Conservation (phyloP, 2,113 vertebrate genomes). For the Hyperopisus bebe region DNA sequence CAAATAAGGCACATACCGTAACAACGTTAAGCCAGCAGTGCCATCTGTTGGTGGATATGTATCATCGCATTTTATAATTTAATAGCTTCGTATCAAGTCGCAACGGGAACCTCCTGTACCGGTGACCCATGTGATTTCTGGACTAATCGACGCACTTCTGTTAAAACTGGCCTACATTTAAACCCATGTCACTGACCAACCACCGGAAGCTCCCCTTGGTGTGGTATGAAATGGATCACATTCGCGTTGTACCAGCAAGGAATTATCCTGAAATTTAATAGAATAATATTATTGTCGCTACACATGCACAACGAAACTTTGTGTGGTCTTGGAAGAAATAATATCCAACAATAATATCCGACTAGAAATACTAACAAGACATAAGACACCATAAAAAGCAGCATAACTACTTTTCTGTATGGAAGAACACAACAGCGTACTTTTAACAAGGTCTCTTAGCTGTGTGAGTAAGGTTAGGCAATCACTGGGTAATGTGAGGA, state of each 20-base stretch:
- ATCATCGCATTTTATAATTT: background rate
- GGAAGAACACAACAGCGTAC: background rate
- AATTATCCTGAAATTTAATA: background rate
- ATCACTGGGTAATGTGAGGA: background rate
- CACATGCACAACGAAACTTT: background rate
- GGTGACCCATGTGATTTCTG: background rate
- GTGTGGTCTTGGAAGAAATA: background rate
- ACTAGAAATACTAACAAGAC: background rate
- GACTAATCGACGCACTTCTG: background rate
- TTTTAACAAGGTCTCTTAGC: background rate
- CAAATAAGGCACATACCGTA: background rate
- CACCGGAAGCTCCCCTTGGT: background rate
- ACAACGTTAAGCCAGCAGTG: conserved; percentile 25
- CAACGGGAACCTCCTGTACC: background rate
- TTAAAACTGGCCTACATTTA: background rate
- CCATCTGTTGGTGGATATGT: conserved; percentile 35
- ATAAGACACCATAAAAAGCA: background rate
- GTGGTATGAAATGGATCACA: background rate
- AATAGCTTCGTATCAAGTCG: background rate
- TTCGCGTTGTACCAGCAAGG: background rate
- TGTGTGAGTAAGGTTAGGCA: background rate
- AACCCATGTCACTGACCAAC: background rate
- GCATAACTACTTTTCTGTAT: background rate
- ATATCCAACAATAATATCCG: background rate
- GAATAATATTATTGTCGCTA: background rate